Evolutionary conservation across 2,113 vertebrate species (phyloP), one percentile per base, ranked within the genome.

Genomic region (Riparia riparia): DNA sequence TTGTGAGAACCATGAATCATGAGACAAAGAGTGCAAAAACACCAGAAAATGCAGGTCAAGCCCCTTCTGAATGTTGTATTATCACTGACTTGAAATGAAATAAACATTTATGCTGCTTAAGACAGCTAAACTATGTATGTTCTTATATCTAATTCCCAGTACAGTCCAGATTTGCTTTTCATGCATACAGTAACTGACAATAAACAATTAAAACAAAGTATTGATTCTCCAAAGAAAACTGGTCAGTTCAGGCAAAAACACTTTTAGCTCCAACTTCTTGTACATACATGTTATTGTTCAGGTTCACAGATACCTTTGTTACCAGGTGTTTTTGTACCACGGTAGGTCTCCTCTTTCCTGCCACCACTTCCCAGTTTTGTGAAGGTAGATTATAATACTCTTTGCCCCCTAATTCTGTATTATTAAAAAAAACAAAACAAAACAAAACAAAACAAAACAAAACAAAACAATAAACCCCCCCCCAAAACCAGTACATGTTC

Each of bases 291-390:
- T 63, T 72, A 5, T 44, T 74, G 31, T 68, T 89, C 68, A 74
- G 29, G 56, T 91, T 83, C 61, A 11, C 19, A 12, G 47, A 61
- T 73, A 77, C 10, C 9, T 61, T 88, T 96, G 71, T 92, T 97
- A 74, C 64, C 39, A 68, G 66, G 68, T 77, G 28, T 77, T 56
- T 79, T 91, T 92, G 74, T 70, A 86, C 39, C 39, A 19, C 16
- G 16, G 7, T 56, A 94, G 63, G 24, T 82, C 61, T 93, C n/a
- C 84, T 72, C 61, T 96, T 90, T 82, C 45, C 63, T 85, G 41
- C 31, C 17, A 63, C 60, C 28, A 78, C 81, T 89, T 90, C 95
- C 78, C 72, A 78, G 51, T 96, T 95, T 89, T 96, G 87, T 94
- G 91, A 94, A 70, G 74, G 85, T 50, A 78, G 72, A 86, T 78